These are phyloP conservation scores for Selenia dentaria DNA, from an alignment of 2,888 invertebrate genomes.

Conservation along the genomic window DNA sequence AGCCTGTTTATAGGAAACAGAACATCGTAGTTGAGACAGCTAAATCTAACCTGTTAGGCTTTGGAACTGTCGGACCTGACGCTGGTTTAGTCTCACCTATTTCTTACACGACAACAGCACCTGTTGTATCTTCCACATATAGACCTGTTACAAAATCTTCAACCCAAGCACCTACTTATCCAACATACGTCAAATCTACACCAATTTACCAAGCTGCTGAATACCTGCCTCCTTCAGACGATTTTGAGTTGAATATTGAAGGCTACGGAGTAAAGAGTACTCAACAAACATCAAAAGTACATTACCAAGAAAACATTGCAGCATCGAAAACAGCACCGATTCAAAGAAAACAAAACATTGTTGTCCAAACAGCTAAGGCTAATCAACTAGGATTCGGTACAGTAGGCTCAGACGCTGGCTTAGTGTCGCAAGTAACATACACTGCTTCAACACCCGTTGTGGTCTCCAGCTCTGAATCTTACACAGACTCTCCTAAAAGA, in stretches of 20 bases:
- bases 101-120: slow-evolving; percentile 61
- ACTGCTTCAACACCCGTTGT: slow-evolving; percentile 59
- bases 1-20: slow-evolving; percentile 60
- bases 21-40: slow-evolving; percentile 73
- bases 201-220: slow-evolving; percentile 59
- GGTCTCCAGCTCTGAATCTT: slow-evolving; percentile 52
- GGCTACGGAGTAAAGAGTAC: slow-evolving; percentile 50
- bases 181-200: slow-evolving; percentile 54
- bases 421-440: slow-evolving; percentile 63
- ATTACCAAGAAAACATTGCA: slow-evolving; percentile 52
- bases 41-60: slow-evolving; percentile 72
- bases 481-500: slow-evolving; percentile 45
- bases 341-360: slow-evolving; percentile 65
- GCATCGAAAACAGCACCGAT: slow-evolving; percentile 46
- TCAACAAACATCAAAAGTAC: slow-evolving; percentile 42
- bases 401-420: slow-evolving; percentile 63
- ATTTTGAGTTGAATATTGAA: slow-evolving; percentile 49
- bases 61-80: slow-evolving; percentile 74
- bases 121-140: slow-evolving; percentile 53
- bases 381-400: slow-evolving; percentile 66
- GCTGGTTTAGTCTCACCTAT: slow-evolving; percentile 68
- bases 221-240: slow-evolving; percentile 65
- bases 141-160: slow-evolving; percentile 54
- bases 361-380: slow-evolving; percentile 67
- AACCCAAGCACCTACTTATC: slow-evolving; percentile 44